Base-by-base conservation (phyloP, 2,888 invertebrate genomes). In the Heliconius sara region DNA sequence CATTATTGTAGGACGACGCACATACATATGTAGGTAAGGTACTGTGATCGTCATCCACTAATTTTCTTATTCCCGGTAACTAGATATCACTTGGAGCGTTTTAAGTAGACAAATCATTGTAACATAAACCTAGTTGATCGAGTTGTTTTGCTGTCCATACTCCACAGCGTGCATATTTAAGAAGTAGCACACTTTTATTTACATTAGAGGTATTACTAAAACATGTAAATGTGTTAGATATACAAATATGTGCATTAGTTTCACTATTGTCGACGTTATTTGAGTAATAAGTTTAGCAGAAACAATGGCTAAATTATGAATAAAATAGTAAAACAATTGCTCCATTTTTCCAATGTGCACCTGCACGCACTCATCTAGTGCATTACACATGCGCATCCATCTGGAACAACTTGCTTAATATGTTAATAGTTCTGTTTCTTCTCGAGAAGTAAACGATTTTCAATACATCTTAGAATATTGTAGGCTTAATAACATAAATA, bases 341-440 rank as follows among this genome's bases (percentile, higher is more conserved):
- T 75, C 86, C 87, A 91, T 91, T 91, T 92, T 92, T 89, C 90
- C 89, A 87, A 85, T 63, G 81, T 73, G 84, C 84, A 84, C 85
- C 85, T 83, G 82, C 83, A 85, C 86, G 89, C 91, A 91, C 91
- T 91, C 85, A 89, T 84, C 84, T 88, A 78, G 83, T 84, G 89
- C 90, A 93, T 93, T 90, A 88, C 92, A 83, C 85, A 83, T 81
- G 88, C 82, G 86, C 92, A 85, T 87, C 91, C 90, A 91, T 85
- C 88, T 89, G 92, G 86, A 83, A 91, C 93, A 88, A 87, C 86
- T 87, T 84, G 79, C 84, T 75, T 75, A 81, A 84, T 86, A 87
- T 89, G 88, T 88, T 90, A 88, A 89, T 90, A 89, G 90, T 89
- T 89, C 87, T 86, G 87, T 87, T 88, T 88, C 34, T 73, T 73